A percentile compares a stretch with the other conserved stretches of the same genome.
Conservation (phyloP, 2,888 invertebrate species). For the Diabrotica balteata region DNA sequence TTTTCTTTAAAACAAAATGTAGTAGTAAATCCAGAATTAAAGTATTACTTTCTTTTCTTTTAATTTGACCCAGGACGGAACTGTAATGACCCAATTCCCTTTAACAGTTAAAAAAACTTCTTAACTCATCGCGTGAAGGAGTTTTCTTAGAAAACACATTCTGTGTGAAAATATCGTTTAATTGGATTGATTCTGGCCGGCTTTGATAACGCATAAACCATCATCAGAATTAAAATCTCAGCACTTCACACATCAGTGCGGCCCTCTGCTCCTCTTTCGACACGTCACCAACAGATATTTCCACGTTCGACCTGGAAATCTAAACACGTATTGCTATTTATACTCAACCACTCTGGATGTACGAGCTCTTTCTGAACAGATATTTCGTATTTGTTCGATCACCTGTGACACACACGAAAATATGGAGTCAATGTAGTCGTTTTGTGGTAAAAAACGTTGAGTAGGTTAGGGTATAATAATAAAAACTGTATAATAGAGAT, state of each 20-base stretch:
- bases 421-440: not conserved
- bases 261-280: conserved; percentile 16
- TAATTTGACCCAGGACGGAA: too few species aligned
- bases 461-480: not conserved
- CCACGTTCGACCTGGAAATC: conserved; percentile 34
- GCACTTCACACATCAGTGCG: conserved; percentile 39
- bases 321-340: conserved; percentile 35
- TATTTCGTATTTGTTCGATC: conserved; percentile 25
- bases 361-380: not conserved
- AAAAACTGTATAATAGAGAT: not conserved
- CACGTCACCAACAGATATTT: conserved; percentile 40
- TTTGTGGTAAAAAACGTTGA: not conserved
- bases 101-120: too few species aligned
- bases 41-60: too few species aligned
- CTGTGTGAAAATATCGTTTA: conserved; percentile 28
- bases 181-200: conserved; percentile 38
- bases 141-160: conserved; percentile 20
- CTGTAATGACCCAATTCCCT: too few species aligned
- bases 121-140: not conserved
- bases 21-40: too few species aligned
- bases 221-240: conserved; percentile 29
- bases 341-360: conserved; percentile 2
- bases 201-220: conserved; percentile 36
- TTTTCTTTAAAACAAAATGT: too few species aligned
- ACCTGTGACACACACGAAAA: conserved; percentile 14